A percentile compares a stretch with the other conserved stretches of the same genome.
Evolutionary conservation across 92 coral and sea anemone genomes (phyloP).

Genomic region (Nematostella vectensis): DNA sequence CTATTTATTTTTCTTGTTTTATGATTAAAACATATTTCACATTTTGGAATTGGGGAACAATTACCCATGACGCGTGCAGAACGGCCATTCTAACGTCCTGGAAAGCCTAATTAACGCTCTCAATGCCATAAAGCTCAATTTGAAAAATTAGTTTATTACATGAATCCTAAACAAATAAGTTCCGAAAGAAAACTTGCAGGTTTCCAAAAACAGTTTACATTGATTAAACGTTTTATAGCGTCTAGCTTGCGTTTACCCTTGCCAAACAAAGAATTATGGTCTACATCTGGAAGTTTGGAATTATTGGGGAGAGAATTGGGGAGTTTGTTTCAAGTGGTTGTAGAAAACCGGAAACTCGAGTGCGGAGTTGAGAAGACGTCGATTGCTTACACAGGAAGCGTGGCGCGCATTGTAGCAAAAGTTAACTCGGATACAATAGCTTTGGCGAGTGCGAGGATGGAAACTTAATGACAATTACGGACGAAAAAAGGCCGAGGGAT

Average conservation of each 20-base stretch:
- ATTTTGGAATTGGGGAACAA: neutral
- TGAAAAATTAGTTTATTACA: constrained; percentile 63
- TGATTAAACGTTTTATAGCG: constrained; percentile 30
- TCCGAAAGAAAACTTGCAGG: constrained; percentile 35
- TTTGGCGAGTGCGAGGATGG: constrained; percentile 55
- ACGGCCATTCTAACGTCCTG: neutral
- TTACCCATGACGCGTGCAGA: neutral
- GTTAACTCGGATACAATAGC: constrained; percentile 59
- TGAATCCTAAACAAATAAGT: constrained; percentile 55
- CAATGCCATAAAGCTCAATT: constrained; percentile 21
- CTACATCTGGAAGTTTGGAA: constrained; percentile 20
- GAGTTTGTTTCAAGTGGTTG: constrained; percentile 54
- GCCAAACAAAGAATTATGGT: constrained; percentile 38
- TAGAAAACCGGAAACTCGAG: constrained; percentile 58
- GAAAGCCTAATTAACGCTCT: neutral
- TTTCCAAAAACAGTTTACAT: constrained; percentile 45
- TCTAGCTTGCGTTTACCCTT: constrained; percentile 20
- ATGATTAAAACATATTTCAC: constrained; percentile 11
- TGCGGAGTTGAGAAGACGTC: constrained; percentile 24
- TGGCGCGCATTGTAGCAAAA: constrained; percentile 42
- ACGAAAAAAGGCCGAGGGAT: constrained; percentile 75
- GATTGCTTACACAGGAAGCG: constrained; percentile 70
- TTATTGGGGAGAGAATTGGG: constrained; percentile 36
- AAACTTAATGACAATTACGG: constrained; percentile 68
- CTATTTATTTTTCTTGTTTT: neutral